Base-by-base conservation (phyloP, 1,140 invertebrate species). In the Caerostris extrusa region DNA sequence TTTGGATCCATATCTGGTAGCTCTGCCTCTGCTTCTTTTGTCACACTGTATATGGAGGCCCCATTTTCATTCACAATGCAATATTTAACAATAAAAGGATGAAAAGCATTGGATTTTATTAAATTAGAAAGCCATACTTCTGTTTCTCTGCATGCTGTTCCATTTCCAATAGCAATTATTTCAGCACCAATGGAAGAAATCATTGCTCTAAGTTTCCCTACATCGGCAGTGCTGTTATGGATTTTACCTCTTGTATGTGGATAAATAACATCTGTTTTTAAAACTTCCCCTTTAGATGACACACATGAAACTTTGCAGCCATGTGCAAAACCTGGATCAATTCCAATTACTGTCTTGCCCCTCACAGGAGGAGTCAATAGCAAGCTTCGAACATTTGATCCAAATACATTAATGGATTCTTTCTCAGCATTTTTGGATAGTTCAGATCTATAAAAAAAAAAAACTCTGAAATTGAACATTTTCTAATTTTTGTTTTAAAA, bases 41-140 rank as follows among this genome's bases (percentile, higher is more conserved):
- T 98, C 91, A 98, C 98, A 56, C 98, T 99, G 95, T 99, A 99
- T 95, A 99, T 98, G 4, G 98, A 98, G 0, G 98, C 98, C 0
- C 98, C 98, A 95, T 97, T 97, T 96, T 99, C 98, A 95, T 97
- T 97, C 0, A 99, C 97, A 95, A 99, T 98, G 7, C 98, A 96
- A 95, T 98, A 98, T 12, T 96, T 96, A 55, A 98, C 96, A 94
- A 97, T 96, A 17, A 97, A 93, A 5, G 96, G 96, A 57, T 96
- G 95, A 94, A 98, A 97, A 58, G 95, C 95, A 5, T 96, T 96
- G 0, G 95, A 95, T 34, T 96, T 95, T 8, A 98, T 98, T 17
- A 98, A 95, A n/a, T 97, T 95, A 0, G 97, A 97, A 10, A 99
- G 95, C 96, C 97, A 97, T 17, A 96, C 95, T 96, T 99, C 98